Conservation (phyloP, 2,888 invertebrate genomes). For the Drosophila atripex region DNA sequence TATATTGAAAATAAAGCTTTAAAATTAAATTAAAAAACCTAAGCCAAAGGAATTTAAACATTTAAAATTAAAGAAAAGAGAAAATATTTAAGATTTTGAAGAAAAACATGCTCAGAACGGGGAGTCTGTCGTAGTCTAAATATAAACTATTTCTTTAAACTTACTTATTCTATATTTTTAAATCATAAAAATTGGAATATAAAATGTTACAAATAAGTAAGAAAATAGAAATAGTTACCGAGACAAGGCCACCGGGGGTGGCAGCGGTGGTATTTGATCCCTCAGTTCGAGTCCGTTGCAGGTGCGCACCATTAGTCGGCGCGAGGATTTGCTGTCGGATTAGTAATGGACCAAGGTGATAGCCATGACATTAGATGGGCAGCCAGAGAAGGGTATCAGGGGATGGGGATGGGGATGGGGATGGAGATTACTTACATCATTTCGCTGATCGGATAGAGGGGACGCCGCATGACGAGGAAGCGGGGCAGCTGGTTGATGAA, state of each 20-base stretch:
- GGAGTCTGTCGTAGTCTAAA: too few relatives aligned
- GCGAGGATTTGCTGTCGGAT: constrained; percentile 83
- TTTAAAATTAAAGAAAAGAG: too few relatives aligned
- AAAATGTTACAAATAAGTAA: background rate
- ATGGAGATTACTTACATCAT: constrained; percentile 81
- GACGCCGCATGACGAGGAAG: constrained; percentile 95
- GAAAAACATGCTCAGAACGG: too few relatives aligned
- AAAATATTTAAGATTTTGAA: too few relatives aligned
- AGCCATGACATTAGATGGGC: background rate
- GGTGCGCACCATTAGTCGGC: constrained; percentile 90
- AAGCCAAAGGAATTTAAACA: too few relatives aligned
- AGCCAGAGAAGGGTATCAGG: too few relatives aligned
- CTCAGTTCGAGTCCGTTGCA: constrained; percentile 91
- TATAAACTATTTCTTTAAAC: too few relatives aligned
- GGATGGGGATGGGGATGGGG: background rate
- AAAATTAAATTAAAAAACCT: too few relatives aligned
- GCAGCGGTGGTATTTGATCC: constrained; percentile 86
- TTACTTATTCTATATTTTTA: too few relatives aligned
- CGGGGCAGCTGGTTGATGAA: constrained; percentile 98
- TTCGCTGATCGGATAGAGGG: constrained; percentile 86
- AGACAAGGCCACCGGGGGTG: constrained; percentile 85
- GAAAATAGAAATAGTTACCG: constrained; percentile 76
- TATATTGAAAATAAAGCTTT: too few relatives aligned
- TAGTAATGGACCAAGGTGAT: background rate
- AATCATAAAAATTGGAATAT: too few relatives aligned